Base-by-base conservation (phyloP, 2,797 vertebrate species). In the Notoglanidium macrostoma region DNA sequence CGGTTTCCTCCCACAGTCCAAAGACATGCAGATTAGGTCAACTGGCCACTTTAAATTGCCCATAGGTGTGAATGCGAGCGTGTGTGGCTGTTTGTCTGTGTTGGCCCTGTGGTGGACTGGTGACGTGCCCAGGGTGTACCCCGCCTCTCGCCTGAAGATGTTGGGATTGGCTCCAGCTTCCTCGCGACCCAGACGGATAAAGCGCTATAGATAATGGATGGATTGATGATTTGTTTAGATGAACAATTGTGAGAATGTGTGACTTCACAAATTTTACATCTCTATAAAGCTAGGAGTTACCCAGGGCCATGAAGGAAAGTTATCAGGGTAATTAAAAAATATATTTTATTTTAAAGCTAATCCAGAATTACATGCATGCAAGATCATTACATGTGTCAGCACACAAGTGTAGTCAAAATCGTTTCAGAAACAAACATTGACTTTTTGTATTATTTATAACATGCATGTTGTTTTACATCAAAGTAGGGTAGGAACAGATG, bases 401-500 rank as follows among this genome's bases (percentile, higher is more conserved):
- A 51, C 55, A 35, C 19, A 63, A 17, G 55, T 29, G 55, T 9
- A 35, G 3, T 26, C 29, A 61, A n/a, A n/a, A 83, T 46, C 14
- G 35, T n/a, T 55, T 74, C 0, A 10, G 5, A 54, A 74, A 65
- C 29, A 88, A 57, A n/a, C 44, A 49, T 3, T 63, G 83, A 81
- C 61, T 63, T 65, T 67, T 21, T 82, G 32, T 63, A 55, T 32
- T 83, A 55, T 85, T 68, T 83, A 49, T 26, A 85, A 17, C 19
- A 40, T 73, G 35, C 9, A n/a, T 15, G 72, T 17, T 15, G 44
- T 68, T 70, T 32, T 3, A 73, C 76, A 86, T 88, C 87, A 85
- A 87, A 88, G 65, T 55, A 29, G 19, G 68, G 72, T 55, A 51
- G 72, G 59, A 26, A 78, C n/a, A n/a, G 73, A 87, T 83, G 44